Percentiles rank a stretch among this genome's conserved stretches.
Conservation (phyloP, 2,797 vertebrate genomes). For the Distichodus sexfasciatus region DNA sequence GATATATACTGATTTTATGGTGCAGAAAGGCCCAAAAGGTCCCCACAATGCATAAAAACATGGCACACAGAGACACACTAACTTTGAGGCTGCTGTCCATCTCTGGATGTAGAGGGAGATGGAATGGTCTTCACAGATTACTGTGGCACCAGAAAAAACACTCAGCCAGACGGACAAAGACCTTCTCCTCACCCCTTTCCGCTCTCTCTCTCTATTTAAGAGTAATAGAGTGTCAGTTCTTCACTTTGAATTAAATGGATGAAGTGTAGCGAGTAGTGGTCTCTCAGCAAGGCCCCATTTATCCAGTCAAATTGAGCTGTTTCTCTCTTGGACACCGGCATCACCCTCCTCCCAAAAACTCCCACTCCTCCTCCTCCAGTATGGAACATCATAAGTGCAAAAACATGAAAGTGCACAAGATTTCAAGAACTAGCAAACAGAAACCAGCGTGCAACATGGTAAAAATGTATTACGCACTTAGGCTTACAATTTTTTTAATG, state of each 20-base stretch:
- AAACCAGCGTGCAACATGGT: too few relatives aligned
- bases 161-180: conserved; percentile 48
- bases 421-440: too few relatives aligned
- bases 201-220: conserved; percentile 26
- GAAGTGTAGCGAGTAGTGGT: conserved; percentile 20
- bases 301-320: conserved; percentile 45
- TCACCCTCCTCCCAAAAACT: not conserved
- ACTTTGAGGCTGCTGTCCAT: not conserved
- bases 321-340: conserved; percentile 41
- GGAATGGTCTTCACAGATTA: conserved; percentile 52
- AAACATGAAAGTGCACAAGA: too few relatives aligned
- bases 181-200: conserved; percentile 40
- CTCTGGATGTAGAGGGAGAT: conserved; percentile 36
- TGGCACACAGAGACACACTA: too few relatives aligned
- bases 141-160: conserved; percentile 56
- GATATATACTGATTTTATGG: too few relatives aligned
- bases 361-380: not conserved
- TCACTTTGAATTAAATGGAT: conserved; percentile 50
- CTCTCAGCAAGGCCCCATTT: conserved; percentile 28
- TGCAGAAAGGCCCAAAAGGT: too few relatives aligned
- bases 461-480: too few relatives aligned
- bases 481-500: not conserved
- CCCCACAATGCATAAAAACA: too few relatives aligned
- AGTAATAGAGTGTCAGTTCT: conserved; percentile 16
- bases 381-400: not conserved